Evolutionary conservation across 2,888 invertebrate genomes (phyloP).

Genomic region (Lycaena phlaeas): DNA sequence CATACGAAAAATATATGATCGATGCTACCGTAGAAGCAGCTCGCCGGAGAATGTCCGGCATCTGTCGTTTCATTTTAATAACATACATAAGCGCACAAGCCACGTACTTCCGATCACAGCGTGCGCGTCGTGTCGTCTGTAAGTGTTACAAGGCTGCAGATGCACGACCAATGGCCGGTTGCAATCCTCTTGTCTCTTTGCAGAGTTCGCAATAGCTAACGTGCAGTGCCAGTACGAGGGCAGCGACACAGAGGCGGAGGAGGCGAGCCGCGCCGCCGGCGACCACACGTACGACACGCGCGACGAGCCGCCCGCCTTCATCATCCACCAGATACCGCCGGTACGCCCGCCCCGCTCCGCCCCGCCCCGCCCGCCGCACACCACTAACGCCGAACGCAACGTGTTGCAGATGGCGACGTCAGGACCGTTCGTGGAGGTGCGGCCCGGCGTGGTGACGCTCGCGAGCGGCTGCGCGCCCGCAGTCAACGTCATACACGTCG

Average conservation of each 20-base stretch:
- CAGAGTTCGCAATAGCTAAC: slow-evolving; percentile 74
- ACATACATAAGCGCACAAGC: too few species aligned
- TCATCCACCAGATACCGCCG: slow-evolving; percentile 48
- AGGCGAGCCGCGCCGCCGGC: slow-evolving; percentile 21
- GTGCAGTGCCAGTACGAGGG: slow-evolving; percentile 76
- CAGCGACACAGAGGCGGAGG: slow-evolving; percentile 42
- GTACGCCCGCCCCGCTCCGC: slow-evolving; percentile 21
- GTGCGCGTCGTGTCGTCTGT: too few species aligned
- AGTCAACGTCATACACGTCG: slow-evolving; percentile 54
- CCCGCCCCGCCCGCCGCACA: slow-evolving; percentile 10
- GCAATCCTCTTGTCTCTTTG: background rate
- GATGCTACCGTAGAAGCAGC: too few species aligned
- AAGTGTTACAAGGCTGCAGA: too few species aligned
- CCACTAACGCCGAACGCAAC: background rate
- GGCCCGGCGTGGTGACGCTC: slow-evolving; percentile 51
- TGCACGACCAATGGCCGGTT: too few species aligned
- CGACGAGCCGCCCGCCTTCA: slow-evolving; percentile 64
- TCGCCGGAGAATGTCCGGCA: too few species aligned
- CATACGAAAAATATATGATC: too few species aligned
- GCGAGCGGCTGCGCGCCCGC: slow-evolving; percentile 39
- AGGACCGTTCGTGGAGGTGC: slow-evolving; percentile 37
- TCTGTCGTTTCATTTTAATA: too few species aligned
- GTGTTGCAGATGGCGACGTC: slow-evolving; percentile 12
- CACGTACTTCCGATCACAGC: too few species aligned
- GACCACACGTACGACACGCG: slow-evolving; percentile 61